Percentiles rank a stretch among this genome's conserved stretches.
Evolutionary conservation across 1,140 invertebrate genomes (phyloP).

Genomic region (Zophobas atratus): DNA sequence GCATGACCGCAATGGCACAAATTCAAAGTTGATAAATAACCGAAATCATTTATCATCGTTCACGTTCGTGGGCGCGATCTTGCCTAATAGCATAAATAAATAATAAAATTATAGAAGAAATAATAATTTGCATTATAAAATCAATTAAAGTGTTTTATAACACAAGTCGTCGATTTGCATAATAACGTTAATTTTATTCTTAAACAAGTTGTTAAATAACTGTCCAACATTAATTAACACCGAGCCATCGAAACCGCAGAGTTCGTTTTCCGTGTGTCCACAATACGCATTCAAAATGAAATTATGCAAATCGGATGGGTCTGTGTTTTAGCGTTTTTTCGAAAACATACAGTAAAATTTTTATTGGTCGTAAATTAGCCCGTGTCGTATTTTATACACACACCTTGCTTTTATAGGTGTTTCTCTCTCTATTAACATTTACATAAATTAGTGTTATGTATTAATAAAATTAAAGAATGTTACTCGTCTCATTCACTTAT

Average conservation of each 20-base stretch:
- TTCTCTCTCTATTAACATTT: conserved; percentile 45
- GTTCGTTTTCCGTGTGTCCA: conserved; percentile 17
- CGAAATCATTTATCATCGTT: conserved; percentile 56
- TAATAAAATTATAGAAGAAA: conserved; percentile 57
- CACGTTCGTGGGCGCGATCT: conserved; percentile 52
- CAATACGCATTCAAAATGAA: conserved; percentile 41
- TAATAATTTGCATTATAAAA: conserved; percentile 55
- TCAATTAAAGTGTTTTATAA: conserved; percentile 49
- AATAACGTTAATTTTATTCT: conserved; percentile 50
- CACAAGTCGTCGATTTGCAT: conserved; percentile 35
- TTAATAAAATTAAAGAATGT: conserved; percentile 47
- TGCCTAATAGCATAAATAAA: conserved; percentile 58
- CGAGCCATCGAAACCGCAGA: conserved; percentile 18
- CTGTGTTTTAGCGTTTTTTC: conserved; percentile 38
- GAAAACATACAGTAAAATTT: conserved; percentile 46
- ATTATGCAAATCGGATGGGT: conserved; percentile 41
- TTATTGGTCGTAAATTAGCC: conserved; percentile 45
- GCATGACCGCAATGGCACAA: conserved; percentile 52
- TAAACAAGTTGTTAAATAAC: conserved; percentile 50
- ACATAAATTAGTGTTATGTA: conserved; percentile 46
- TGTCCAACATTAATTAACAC: conserved; percentile 45
- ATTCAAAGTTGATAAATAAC: conserved; percentile 51
- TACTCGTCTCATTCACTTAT: conserved; percentile 35
- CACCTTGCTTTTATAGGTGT: conserved; percentile 40
- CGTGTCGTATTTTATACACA: conserved; percentile 43